phyloP scores from a whole-genome alignment of 92 coral and sea anemone species.

The Palythoa grandis region DNA sequence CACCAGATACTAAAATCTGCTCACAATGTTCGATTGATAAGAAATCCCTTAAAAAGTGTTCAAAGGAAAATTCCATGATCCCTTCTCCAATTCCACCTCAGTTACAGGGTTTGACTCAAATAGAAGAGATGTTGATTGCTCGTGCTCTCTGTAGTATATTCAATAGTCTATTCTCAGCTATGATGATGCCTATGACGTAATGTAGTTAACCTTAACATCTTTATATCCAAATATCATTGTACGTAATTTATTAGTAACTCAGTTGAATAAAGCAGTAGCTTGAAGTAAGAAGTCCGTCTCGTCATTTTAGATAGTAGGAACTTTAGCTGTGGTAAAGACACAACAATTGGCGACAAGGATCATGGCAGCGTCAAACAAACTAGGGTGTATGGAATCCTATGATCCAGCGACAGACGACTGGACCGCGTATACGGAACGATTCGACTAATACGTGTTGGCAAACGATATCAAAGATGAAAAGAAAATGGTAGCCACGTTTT shows the following conservation, averaged over 20 bases:
- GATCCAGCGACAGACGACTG: conserved; percentile 39
- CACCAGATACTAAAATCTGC: neutral
- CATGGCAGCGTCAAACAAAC: neutral
- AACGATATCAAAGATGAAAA: conserved; percentile 32
- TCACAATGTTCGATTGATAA: neutral
- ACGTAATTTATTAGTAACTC: too few relatives aligned
- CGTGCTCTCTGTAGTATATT: too few relatives aligned
- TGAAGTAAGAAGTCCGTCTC: too few relatives aligned
- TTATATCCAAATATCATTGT: too few relatives aligned
- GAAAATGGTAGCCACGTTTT: conserved; percentile 34
- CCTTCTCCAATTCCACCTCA: neutral
- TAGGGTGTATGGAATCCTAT: conserved; percentile 43
- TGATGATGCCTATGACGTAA: too few relatives aligned
- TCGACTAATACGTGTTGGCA: conserved; percentile 26
- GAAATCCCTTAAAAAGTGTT: neutral
- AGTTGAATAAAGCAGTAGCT: too few relatives aligned
- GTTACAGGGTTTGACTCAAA: neutral
- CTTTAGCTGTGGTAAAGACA: neutral
- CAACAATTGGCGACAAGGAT: conserved; percentile 4
- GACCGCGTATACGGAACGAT: conserved; percentile 32
- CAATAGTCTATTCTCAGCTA: too few relatives aligned
- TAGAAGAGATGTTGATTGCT: too few relatives aligned
- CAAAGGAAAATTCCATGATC: neutral
- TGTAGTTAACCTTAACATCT: too few relatives aligned
- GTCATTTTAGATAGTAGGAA: too few relatives aligned